These are phyloP conservation scores for Rhynchophorus ferrugineus DNA, from an alignment of 1,140 invertebrate species.

Conservation along the genomic window DNA sequence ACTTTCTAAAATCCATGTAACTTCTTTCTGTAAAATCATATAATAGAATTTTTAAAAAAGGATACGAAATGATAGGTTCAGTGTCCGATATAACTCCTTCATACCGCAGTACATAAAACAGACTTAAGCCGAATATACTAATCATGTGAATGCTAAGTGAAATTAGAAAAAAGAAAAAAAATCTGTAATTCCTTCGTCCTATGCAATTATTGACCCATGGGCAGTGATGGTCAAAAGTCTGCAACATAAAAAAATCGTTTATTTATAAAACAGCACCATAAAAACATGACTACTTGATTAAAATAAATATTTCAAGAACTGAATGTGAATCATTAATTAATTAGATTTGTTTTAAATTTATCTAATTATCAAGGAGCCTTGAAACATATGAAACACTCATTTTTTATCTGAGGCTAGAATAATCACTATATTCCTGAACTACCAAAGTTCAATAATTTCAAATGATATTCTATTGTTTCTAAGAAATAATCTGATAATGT, in stretches of 20 bases:
- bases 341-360: too few relatives aligned
- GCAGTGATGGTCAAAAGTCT: conserved; percentile 99
- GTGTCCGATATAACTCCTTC: conserved; percentile 72
- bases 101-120: conserved; percentile 84
- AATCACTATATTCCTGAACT: too few relatives aligned
- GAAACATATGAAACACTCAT: too few relatives aligned
- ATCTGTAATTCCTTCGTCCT: conserved; percentile 95
- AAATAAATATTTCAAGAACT: not conserved
- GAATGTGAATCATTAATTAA: not conserved
- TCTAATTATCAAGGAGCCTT: too few relatives aligned
- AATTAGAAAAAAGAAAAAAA: conserved; percentile 97
- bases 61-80: conserved; percentile 87
- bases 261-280: not conserved
- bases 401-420: too few relatives aligned
- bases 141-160: conserved; percentile 96
- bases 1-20: too few relatives aligned
- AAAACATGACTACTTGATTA: not conserved
- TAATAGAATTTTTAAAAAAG: conserved; percentile 58
- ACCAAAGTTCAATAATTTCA: too few relatives aligned
- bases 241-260: conserved; percentile 42
- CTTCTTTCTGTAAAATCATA: too few relatives aligned
- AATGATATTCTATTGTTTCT: too few relatives aligned
- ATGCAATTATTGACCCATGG: conserved; percentile 99
- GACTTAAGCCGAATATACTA: conserved; percentile 87
- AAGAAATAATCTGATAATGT: too few relatives aligned